Evolutionary conservation across 2,113 vertebrate genomes (phyloP), one percentile per base, ranked within the genome.

Genomic region (Chroicocephalus ridibundus): DNA sequence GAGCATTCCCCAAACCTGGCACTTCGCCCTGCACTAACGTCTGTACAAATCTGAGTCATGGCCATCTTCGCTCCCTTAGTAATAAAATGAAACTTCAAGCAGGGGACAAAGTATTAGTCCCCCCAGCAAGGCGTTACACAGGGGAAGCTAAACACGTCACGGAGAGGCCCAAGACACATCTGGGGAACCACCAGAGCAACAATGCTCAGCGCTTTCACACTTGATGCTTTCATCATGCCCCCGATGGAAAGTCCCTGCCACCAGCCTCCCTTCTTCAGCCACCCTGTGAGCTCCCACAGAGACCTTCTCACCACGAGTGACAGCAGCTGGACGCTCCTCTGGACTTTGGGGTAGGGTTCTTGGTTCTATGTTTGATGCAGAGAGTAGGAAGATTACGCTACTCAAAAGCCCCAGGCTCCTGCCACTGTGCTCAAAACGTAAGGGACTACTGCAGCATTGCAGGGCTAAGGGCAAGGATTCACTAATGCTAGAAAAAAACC

Each of bases 121-220:
- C 15, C 15, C 31, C 38, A 78, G 22, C 29, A 32, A 3, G 3
- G 42, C 42, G 24, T 9, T 32, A 2, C 0, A 21, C 25, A 10
- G 0, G 1, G 71, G 52, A 32, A 64, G 47, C 36, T 32, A 72
- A 68, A 66, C 47, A 17, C 1, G 0, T 44, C 70, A 78, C 0
- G 0, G 64, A 62, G 2, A 4, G 47, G 20, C 52, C 82, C 61
- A 29, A 1, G 46, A 42, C 65, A 29, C 5, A 18, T 11, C 5
- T 58, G 40, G 22, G 47, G 49, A 88, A 27, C 51, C 5, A 4
- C 31, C 79, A 40, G 38, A 6, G 3, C 32, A 60, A 8, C 46
- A 71, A 8, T 0, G 10, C 54, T 76, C 17, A 49, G 42, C 55
- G 55, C 51, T 58, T 82, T 51, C 61, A 74, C 52, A 21, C 92